phyloP scores from a whole-genome alignment of 2,797 vertebrate species.

The Craterocephalus amniculus region DNA sequence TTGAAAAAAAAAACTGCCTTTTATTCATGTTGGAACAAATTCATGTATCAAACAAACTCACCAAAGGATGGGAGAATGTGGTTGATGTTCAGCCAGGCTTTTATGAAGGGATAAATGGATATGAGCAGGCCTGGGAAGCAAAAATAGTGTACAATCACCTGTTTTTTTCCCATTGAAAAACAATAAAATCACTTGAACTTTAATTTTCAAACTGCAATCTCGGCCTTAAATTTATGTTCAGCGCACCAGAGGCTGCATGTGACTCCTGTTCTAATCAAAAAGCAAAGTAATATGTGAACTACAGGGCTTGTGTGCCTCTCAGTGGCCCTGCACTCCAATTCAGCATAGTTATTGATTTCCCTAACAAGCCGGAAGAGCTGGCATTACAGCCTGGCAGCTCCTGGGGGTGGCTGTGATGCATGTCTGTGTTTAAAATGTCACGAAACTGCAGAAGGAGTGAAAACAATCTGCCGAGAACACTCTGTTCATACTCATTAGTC shows the following conservation, averaged over 20 bases:
- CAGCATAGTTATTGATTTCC: constrained; percentile 65
- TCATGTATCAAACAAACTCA: constrained; percentile 47
- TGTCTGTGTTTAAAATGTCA: constrained; percentile 74
- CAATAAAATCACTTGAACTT: constrained; percentile 16
- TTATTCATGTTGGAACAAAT: neutral
- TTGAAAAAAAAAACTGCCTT: neutral
- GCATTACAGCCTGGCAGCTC: constrained; percentile 54
- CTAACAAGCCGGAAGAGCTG: constrained; percentile 57
- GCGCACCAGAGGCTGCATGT: constrained; percentile 1
- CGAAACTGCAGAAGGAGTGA: constrained; percentile 73
- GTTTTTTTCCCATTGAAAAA: neutral
- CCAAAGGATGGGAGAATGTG: constrained; percentile 80
- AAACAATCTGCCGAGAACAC: constrained; percentile 68
- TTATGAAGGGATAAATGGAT: constrained; percentile 84
- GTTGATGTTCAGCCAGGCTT: constrained; percentile 85
- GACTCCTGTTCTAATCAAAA: constrained; percentile 25
- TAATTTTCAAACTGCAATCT: constrained; percentile 9
- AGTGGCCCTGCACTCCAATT: constrained; percentile 52
- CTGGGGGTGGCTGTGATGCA: constrained; percentile 70
- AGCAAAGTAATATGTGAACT: constrained; percentile 42
- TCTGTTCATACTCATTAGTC: constrained; percentile 74
- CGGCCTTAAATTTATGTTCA: constrained; percentile 32
- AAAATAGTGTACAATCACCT: constrained; percentile 8
- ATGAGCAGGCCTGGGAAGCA: constrained; percentile 81
- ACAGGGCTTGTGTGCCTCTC: constrained; percentile 38